Base-by-base conservation (phyloP, 1,140 invertebrate species). In the Dinoponera quadriceps region DNA sequence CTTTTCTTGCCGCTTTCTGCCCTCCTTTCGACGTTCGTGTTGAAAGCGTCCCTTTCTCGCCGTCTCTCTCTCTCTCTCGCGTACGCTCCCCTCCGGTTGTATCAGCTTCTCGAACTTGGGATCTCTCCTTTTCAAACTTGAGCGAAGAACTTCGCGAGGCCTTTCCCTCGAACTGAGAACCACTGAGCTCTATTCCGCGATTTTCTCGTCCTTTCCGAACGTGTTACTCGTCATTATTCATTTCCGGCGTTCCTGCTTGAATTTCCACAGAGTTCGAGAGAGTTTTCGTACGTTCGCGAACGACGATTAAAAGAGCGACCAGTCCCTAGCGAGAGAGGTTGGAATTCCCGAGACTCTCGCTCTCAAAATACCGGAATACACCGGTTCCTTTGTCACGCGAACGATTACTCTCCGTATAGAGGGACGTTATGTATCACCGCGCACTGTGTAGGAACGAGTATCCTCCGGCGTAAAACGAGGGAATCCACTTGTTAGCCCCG, bases 401-500 rank as follows among this genome's bases (percentile, higher is more conserved):
- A 55, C 51, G 22, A 69, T 78, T 33, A n/a, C n/a, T 55, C 65
- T 69, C 9, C 75, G 65, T 44, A 44, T 44, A 48, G 20, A 20
- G 4, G 33, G 22, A 55, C 63, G 74, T 78, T 80, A 68, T 25
- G 62, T 68, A 69, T 80, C 75, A 80, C 75, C 59, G 49, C 63
- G 33, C 65, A 57, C 54, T 55, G 55, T n/a, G n/a, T 44, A 68
- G 63, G 29, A 69, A 69, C 48, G 25, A 68, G 74, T 55, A 78
- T 38, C 22, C 51, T n/a, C 11, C 38, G 29, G 14, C 51, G 51
- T 25, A 38, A 20, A 72, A 5, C 44, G 54, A 27, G 33, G 22
- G 44, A 55, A 75, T 75, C 38, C 83, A 71, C 85, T 77, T 75
- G 72, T 55, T 73, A 60, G 27, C 25, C 33, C 44, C 44, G 33